These are phyloP conservation scores for Eilema caniola DNA, from an alignment of 2,888 invertebrate species.

Conservation along the genomic window DNA sequence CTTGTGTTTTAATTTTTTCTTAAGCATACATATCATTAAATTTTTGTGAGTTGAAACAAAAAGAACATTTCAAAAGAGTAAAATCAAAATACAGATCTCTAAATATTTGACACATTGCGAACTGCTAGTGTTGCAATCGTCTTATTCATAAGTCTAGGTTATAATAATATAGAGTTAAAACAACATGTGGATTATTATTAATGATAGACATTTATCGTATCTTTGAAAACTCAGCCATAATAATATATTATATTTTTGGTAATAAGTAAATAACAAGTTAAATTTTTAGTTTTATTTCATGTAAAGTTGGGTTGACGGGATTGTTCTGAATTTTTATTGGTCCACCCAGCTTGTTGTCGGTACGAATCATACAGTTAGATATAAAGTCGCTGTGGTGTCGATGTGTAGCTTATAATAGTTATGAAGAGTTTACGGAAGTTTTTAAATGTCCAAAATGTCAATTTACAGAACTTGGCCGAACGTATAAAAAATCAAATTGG, in stretches of 20 bases:
- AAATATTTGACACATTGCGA: slow-evolving; percentile 78
- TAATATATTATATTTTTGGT: slow-evolving; percentile 84
- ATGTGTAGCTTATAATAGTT: slow-evolving; percentile 58
- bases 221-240: slow-evolving; percentile 85
- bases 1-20: slow-evolving; percentile 31
- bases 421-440: slow-evolving; percentile 39
- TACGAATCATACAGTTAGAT: slow-evolving; percentile 55
- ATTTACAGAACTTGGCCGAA: background rate
- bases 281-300: slow-evolving; percentile 70
- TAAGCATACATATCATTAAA: slow-evolving; percentile 56
- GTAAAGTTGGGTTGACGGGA: slow-evolving; percentile 67
- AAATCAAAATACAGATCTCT: slow-evolving; percentile 75
- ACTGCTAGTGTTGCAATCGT: slow-evolving; percentile 83
- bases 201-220: slow-evolving; percentile 78
- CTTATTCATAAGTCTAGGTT: slow-evolving; percentile 77
- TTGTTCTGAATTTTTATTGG: slow-evolving; percentile 52
- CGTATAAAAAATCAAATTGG: slow-evolving; percentile 11
- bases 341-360: slow-evolving; percentile 63
- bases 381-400: slow-evolving; percentile 61
- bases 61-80: slow-evolving; percentile 70
- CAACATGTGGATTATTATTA: slow-evolving; percentile 78
- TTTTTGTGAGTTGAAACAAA: slow-evolving; percentile 49
- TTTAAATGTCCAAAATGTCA: slow-evolving; percentile 41
- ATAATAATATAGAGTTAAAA: slow-evolving; percentile 69
- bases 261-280: slow-evolving; percentile 75